phyloP scores from a whole-genome alignment of 1,140 invertebrate genomes.

The Pogonomyrmex barbatus region DNA sequence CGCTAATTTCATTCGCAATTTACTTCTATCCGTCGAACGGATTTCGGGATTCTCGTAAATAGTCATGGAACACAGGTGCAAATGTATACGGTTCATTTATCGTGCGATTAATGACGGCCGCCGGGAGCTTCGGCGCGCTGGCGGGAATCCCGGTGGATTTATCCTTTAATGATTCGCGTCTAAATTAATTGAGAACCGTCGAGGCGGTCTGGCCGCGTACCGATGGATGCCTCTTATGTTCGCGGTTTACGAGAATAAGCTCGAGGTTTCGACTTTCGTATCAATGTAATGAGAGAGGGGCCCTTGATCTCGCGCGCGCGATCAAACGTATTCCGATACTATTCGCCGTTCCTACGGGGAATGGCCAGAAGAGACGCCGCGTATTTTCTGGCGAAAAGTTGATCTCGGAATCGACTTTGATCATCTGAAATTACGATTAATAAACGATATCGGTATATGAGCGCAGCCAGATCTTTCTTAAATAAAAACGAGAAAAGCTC shows the following conservation, averaged over 20 bases:
- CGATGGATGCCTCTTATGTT: slow-evolving; percentile 20
- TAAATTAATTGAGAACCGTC: slow-evolving; percentile 67
- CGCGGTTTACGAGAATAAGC: slow-evolving; percentile 34
- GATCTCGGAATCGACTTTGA: slow-evolving; percentile 1
- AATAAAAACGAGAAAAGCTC: not conserved
- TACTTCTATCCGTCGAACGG: slow-evolving; percentile 47
- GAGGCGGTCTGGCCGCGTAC: slow-evolving; percentile 17
- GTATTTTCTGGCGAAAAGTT: slow-evolving; percentile 31
- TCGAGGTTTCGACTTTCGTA: slow-evolving; percentile 47
- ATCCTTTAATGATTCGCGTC: slow-evolving; percentile 70
- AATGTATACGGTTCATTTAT: slow-evolving; percentile 72
- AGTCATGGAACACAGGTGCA: slow-evolving; percentile 69
- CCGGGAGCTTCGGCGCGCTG: not conserved
- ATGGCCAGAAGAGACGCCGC: not conserved
- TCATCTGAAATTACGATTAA: slow-evolving; percentile 30
- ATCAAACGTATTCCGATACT: slow-evolving; percentile 24
- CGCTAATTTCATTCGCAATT: slow-evolving; percentile 8
- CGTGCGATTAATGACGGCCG: slow-evolving; percentile 71
- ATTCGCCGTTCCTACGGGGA: slow-evolving; percentile 32
- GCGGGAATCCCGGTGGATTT: slow-evolving; percentile 61
- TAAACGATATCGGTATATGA: slow-evolving; percentile 16
- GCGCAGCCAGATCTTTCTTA: slow-evolving; percentile 1
- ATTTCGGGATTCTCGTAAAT: slow-evolving; percentile 63
- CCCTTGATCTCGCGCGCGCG: not conserved
- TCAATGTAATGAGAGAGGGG: slow-evolving; percentile 45